Evolutionary conservation across 2,797 vertebrate genomes (phyloP).

Genomic region (Mionectes olivaceus): DNA sequence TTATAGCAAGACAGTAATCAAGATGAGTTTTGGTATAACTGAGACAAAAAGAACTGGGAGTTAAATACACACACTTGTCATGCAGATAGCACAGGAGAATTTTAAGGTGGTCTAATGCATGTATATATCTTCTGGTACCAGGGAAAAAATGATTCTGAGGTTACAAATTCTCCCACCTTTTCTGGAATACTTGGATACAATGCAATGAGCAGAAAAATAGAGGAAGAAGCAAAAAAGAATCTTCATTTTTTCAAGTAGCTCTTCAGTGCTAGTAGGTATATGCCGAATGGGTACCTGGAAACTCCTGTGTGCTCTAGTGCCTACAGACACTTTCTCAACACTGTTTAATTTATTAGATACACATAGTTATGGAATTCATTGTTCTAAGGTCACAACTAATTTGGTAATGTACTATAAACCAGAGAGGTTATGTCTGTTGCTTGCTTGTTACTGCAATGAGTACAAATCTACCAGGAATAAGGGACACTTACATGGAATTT

Average conservation of each 20-base stretch:
- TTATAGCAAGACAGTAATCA: constrained; percentile 19
- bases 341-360: background rate
- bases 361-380: background rate
- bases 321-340: background rate
- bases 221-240: background rate
- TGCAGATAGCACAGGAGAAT: background rate
- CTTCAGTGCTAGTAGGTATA: background rate
- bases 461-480: background rate
- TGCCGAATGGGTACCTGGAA: background rate
- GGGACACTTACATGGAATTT: background rate
- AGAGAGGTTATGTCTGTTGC: background rate
- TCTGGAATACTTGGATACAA: background rate
- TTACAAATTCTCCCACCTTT: background rate
- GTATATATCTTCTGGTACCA: background rate
- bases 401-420: background rate
- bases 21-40: constrained; percentile 6
- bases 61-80: background rate
- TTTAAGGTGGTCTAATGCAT: background rate
- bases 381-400: background rate
- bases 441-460: background rate
- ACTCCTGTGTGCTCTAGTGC: background rate
- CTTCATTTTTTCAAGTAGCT: background rate
- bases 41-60: background rate
- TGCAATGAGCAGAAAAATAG: background rate
- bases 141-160: background rate